Evolutionary conservation across 1,140 invertebrate genomes (phyloP).

Genomic region (Dreissena polymorpha): DNA sequence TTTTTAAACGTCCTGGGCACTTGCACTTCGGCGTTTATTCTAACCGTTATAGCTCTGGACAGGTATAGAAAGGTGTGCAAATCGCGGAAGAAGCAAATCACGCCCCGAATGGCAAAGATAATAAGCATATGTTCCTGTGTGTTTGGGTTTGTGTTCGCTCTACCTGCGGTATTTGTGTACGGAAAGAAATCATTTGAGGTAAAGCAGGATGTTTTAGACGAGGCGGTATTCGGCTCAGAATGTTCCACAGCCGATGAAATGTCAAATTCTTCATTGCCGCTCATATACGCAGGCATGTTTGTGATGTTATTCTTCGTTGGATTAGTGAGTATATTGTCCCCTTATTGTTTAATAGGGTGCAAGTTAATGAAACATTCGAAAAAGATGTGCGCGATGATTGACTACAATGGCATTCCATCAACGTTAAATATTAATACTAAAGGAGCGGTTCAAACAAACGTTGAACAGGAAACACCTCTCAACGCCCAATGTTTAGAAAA

Average conservation of each 20-base stretch:
- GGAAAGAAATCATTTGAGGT: slow-evolving; percentile 31
- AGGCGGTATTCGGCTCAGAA: slow-evolving; percentile 21
- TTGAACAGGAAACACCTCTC: not conserved
- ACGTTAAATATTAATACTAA: not conserved
- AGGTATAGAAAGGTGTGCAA: slow-evolving; percentile 38
- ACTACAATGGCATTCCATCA: not conserved
- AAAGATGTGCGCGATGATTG: not conserved
- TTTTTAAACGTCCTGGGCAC: slow-evolving; percentile 41
- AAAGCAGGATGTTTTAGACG: not conserved
- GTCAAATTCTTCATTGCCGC: slow-evolving; percentile 13
- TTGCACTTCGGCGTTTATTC: slow-evolving; percentile 20
- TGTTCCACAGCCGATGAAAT: slow-evolving; percentile 24
- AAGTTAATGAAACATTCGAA: not conserved
- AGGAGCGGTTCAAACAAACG: not conserved
- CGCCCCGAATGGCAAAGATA: not conserved
- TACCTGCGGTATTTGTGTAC: slow-evolving; percentile 14
- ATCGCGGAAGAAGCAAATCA: slow-evolving; percentile 30
- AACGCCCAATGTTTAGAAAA: not conserved
- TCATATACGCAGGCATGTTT: not conserved
- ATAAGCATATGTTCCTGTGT: not conserved
- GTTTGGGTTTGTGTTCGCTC: not conserved
- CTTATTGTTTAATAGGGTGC: slow-evolving; percentile 16
- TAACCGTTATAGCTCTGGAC: slow-evolving; percentile 38
- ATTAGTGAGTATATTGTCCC: not conserved
- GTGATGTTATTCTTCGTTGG: slow-evolving; percentile 20